Evolutionary conservation across 2,888 invertebrate genomes (phyloP).

Genomic region (Tupiocoris notatus): DNA sequence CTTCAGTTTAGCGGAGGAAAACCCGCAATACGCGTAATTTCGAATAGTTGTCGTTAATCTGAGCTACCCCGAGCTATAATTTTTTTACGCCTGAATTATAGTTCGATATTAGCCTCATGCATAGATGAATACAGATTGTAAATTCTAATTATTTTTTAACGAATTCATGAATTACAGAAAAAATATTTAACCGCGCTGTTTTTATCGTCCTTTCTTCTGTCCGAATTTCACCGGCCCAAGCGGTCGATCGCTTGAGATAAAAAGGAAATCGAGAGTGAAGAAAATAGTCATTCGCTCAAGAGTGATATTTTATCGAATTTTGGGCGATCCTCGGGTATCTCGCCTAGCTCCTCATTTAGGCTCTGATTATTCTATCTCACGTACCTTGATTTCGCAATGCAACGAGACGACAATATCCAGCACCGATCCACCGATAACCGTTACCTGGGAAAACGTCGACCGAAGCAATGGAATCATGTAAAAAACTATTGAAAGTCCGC

Average conservation of each 20-base stretch:
- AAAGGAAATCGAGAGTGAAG: too few species aligned
- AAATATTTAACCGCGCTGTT: too few species aligned
- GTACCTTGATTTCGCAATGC: constrained; percentile 66
- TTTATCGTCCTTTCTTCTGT: too few species aligned
- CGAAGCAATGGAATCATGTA: background rate
- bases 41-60: background rate
- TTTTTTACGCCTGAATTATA: constrained; percentile 15
- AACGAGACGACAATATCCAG: constrained; percentile 70
- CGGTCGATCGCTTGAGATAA: too few species aligned
- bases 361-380: too few species aligned
- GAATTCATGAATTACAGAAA: constrained; percentile 10
- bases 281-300: too few species aligned
- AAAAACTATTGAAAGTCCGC: background rate
- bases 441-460: constrained; percentile 43
- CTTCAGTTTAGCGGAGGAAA: background rate
- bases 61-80: constrained; percentile 2
- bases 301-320: too few species aligned
- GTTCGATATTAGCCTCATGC: background rate
- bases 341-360: too few species aligned
- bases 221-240: too few species aligned
- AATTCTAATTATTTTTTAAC: constrained; percentile 35
- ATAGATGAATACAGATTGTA: constrained; percentile 25
- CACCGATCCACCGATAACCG: constrained; percentile 75
- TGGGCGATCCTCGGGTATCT: too few species aligned
- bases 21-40: background rate